Base-by-base conservation (phyloP, 2,797 vertebrate species). In the Sebastes nivosus region DNA sequence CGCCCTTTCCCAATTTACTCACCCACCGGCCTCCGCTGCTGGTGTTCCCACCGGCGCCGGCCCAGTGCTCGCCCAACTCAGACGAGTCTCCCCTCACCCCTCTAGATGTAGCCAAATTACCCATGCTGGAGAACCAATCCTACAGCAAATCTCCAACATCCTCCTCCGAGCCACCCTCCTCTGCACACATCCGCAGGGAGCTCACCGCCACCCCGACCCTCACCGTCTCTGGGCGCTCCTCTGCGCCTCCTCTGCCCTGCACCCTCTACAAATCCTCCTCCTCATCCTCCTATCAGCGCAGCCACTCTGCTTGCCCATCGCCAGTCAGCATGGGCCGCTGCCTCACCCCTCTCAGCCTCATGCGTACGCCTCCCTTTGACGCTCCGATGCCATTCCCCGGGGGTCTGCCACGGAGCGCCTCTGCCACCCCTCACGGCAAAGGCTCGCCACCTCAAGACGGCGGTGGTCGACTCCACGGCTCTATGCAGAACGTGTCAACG, bases 71-170 rank as follows among this genome's bases (percentile, higher is more conserved):
- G 4, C 99, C 99, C 0, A 99, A 99, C 88, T 99, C 99, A 8
- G 98, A 99, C 0, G 99, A 99, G 94, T 99, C 99, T 58, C 98
- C 99, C 14, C 96, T 99, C 72, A 99, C 99, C 58, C 98, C 99
- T 0, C 92, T 99, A 69, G 99, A 99, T 85, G 97, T 99, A 84
- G 85, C 95, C 87, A 99, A 99, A 92, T 95, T 99, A 68, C 97
- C 97, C 0, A 96, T 97, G 93, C 59, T 99, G 91, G 98, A 99
- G 90, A 99, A 97, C 27, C 96, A 97, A 87, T 93, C 97, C 85
- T 98, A 98, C 87, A 96, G 97, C 94, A 99, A 99, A 89, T 97
- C 97, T 8, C 98, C 98, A 22, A 97, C 97, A 1, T 97, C 97
- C 67, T 95, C 97, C 8, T 72, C 93, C 20, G 94, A 95, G 72